Base-by-base conservation (phyloP, 2,888 invertebrate genomes). In the Eilema sororculum region DNA sequence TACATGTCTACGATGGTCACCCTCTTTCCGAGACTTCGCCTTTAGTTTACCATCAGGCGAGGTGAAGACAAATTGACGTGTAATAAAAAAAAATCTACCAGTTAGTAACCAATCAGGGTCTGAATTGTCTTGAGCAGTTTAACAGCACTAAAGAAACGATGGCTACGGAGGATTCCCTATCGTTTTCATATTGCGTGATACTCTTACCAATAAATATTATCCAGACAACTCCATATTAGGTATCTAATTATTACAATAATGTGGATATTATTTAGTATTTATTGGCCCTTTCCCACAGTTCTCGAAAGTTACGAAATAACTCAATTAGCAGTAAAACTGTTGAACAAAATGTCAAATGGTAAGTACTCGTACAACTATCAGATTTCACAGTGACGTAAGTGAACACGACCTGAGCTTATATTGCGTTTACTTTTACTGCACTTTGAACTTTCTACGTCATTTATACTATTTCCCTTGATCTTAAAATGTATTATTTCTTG, bases 361-460 rank as follows among this genome's bases (percentile, higher is more conserved):
- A 69, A 70, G 63, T 63, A 75, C 71, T 30, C 67, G 67, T 41
- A 66, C 63, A 66, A 33, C 65, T 73, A 56, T 58, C 59, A 65
- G 63, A 69, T 74, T 72, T 58, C 70, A 66, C 58, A 52, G 61
- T 76, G 76, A 73, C 28, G 75, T 5, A 78, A 77, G 61, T 41
- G 52, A 9, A 37, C 28, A 25, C 58, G 60, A 46, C 37, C n/a
- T 67, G 56, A 64, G 63, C 52, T 25, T 63, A 22, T 68, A 68
- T 65, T 63, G 24, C 65, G 52, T 28, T 69, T 59, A 73, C 71
- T 74, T 73, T 72, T 76, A 74, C 62, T 68, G 63, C 74, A 74
- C 73, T 74, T 74, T 79, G 79, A 79, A 79, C 76, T 78, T 57
- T 72, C 52, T 62, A 62, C 24, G 41, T 62, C 24, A 59, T 41